These are phyloP conservation scores for Sweltsa coloradensis DNA, from an alignment of 1,140 invertebrate species.

Conservation along the genomic window DNA sequence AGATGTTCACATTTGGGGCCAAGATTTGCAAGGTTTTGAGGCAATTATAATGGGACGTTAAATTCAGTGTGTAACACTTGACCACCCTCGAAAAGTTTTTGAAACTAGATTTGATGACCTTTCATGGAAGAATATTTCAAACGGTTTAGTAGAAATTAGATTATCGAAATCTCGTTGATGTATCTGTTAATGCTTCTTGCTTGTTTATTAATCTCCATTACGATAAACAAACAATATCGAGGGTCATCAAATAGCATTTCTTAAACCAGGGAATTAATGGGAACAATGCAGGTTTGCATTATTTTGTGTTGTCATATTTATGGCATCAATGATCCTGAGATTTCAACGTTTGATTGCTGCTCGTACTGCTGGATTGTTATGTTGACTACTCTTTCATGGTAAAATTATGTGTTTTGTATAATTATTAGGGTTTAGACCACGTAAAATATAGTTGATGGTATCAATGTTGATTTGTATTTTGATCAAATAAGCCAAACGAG, in stretches of 20 bases:
- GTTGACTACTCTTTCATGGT: too few species aligned
- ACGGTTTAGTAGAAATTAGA: not conserved
- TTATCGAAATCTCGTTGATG: not conserved
- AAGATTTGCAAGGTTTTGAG: not conserved
- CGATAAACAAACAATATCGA: not conserved
- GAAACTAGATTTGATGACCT: not conserved
- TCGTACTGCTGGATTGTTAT: too few species aligned
- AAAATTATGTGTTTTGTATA: too few species aligned
- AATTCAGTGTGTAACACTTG: not conserved
- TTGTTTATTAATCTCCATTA: conserved; percentile 1
- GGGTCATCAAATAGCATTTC: conserved; percentile 1
- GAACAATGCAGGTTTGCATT: too few species aligned
- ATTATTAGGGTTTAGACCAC: too few species aligned
- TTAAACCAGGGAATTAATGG: too few species aligned
- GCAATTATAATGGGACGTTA: not conserved
- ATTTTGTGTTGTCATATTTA: too few species aligned
- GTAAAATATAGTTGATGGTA: too few species aligned
- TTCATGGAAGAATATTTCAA: not conserved
- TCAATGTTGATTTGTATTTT: too few species aligned
- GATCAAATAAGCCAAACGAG: too few species aligned
- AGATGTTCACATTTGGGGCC: not conserved
- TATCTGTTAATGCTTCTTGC: not conserved
- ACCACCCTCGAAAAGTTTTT: not conserved
- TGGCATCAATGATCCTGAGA: too few species aligned
- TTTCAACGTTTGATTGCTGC: too few species aligned